Conservation (phyloP, 2,888 invertebrate species). For the Thymelicus acteon region DNA sequence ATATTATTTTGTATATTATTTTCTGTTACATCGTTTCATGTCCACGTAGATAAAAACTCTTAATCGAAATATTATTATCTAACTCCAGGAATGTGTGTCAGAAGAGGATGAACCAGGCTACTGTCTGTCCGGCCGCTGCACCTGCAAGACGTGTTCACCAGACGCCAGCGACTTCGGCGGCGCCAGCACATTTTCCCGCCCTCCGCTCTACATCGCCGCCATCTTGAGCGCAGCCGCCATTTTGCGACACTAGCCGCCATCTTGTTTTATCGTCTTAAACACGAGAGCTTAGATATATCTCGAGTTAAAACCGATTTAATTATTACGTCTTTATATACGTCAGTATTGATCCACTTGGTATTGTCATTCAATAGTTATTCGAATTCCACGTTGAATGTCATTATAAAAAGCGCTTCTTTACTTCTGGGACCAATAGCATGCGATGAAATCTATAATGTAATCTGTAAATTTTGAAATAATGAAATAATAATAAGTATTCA, state of each 20-base stretch:
- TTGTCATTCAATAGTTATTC: no score
- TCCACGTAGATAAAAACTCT: neutral
- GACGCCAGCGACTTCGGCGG: conserved; percentile 72
- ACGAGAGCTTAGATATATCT: neutral
- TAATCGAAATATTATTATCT: neutral
- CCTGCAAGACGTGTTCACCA: conserved; percentile 75
- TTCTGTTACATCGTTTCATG: no score
- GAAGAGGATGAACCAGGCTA: conserved; percentile 78
- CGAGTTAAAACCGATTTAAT: neutral
- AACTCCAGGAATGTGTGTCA: conserved; percentile 74
- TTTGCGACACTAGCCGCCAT: conserved; percentile 60
- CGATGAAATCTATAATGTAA: no score
- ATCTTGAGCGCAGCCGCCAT: conserved; percentile 57
- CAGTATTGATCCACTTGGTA: no score
- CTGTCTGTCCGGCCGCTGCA: conserved; percentile 73
- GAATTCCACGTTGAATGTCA: no score
- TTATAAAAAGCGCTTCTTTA: no score
- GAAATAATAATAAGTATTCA: neutral
- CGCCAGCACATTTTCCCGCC: conserved; percentile 56
- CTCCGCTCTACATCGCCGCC: conserved; percentile 52
- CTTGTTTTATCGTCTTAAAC: neutral
- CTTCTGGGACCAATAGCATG: neutral
- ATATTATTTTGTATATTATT: no score
- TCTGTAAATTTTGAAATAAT: no score
- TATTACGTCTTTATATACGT: neutral